Base-by-base conservation (phyloP, 2,888 invertebrate species). In the Scaptomyza tumidula region DNA sequence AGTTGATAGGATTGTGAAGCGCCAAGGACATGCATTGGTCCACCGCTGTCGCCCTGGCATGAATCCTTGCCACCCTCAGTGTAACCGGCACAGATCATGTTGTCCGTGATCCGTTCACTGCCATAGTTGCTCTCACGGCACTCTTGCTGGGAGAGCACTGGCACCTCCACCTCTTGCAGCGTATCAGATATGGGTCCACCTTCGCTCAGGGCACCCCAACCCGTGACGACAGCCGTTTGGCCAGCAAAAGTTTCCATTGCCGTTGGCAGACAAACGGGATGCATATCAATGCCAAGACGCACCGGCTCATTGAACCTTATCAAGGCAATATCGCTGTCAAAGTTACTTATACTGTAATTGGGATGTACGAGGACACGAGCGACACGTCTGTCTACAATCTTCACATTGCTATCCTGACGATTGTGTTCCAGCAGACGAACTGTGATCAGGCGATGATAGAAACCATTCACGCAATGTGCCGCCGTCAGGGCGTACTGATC, bases 301-400 rank as follows among this genome's bases (percentile, higher is more conserved):
- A 96, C 93, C 67, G 93, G 92, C 55, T 94, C 92, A 63, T 94
- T 94, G 60, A 97, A 91, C 79, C 94, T 94, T 13, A 98, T 89
- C 16, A 97, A 90, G 0, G 97, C 97, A 63, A 97, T 96, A 85
- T 97, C 97, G 86, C 97, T 97, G 68, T 97, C 95, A 85, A 96
- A 97, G 67, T 94, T 95, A 6, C 93, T 92, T 0, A 94, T 93
- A 78, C 95, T 95, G 91, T 97, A 97, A 2, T 93, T 93, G 41
- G 93, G 93, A 87, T 96, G 95, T 19, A 93, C 92, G 14, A 93
- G 91, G 6, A 94, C 92, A 41, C 91, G 91, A 35, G 90, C 89
- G 2, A 95, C 93, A 46, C 91, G 72, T 19, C 91, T 81, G 60
- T 90, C 88, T 68, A 92, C 89, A 33, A 84, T 83, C 6, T 88